Evolutionary conservation across 2,888 invertebrate species (phyloP), one percentile per base, ranked within the genome.

Genomic region (Mycogona germanica): DNA sequence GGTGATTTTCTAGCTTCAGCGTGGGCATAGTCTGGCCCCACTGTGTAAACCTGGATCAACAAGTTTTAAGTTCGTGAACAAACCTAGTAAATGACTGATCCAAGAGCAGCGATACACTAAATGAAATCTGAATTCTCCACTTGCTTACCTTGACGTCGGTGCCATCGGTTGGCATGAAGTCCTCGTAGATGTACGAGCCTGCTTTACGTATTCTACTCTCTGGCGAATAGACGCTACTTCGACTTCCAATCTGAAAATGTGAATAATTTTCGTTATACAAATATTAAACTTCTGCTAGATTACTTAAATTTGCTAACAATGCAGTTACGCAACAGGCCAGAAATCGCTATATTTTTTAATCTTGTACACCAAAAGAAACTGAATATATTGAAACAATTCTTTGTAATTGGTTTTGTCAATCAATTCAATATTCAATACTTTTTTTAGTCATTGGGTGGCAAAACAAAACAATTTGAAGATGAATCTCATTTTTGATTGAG

Each of bases 161-260:
- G 4, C 98, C 98, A 78, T 98, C 98, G 35, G 98, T 98, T 5
- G 97, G 97, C 95, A 99, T 98, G 72, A 99, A 99, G 72, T 99
- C 97, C 77, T 99, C 98, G 70, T 99, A 99, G 68, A 99, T 96
- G 72, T 89, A 99, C 12, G 95, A 96, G 42, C 98, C 98, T 47
- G 89, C 89, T 73, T 92, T 95, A 53, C 98, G 78, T 6, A 99
- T 92, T 64, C 92, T 79, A 42, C 92, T 93, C 72, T 93, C 92
- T 6, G 93, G 91, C 0, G 95, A 96, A 71, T 99, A 99, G 55
- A 97, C 95, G 72, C 96, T 97, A 73, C 96, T 96, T 54, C 97
- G 80, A 69, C 95, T 95, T 61, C 96, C 97, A 70, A 98, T 95
- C 89, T 92, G 71, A 57, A 68, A 66, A 46, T 29, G 17, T 47